Conservation (phyloP, 2,113 vertebrate species). For the Perca schrenkii region DNA sequence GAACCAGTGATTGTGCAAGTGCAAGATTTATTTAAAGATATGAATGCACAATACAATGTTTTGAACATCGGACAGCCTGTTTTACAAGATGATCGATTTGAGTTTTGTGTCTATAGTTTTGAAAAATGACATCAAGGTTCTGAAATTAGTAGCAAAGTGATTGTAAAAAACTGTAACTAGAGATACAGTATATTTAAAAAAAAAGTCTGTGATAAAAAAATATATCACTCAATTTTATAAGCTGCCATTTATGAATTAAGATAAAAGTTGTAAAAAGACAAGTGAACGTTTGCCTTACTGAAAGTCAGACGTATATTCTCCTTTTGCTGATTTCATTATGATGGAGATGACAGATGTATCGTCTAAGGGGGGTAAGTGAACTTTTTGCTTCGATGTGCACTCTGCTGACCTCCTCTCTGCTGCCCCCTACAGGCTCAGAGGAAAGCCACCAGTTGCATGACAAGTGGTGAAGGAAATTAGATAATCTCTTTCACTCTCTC, state of each 20-base stretch:
- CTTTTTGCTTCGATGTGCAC: conserved; percentile 19
- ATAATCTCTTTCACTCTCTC: conserved; percentile 74
- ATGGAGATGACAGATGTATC: conserved; percentile 8
- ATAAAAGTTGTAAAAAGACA: background rate
- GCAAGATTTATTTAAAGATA: too few relatives aligned
- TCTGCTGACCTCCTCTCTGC: conserved; percentile 50
- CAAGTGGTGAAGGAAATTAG: conserved; percentile 74
- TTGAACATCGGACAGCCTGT: too few relatives aligned
- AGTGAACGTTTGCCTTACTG: background rate
- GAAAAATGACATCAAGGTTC: too few relatives aligned
- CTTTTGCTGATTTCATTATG: background rate
- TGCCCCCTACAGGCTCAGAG: conserved; percentile 54
- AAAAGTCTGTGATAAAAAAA: background rate
- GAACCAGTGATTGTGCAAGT: too few relatives aligned
- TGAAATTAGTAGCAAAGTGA: too few relatives aligned
- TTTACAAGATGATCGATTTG: too few relatives aligned
- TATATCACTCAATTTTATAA: background rate
- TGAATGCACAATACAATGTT: too few relatives aligned
- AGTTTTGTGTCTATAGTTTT: too few relatives aligned
- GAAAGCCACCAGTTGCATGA: conserved; percentile 59
- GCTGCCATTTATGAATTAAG: too few relatives aligned
- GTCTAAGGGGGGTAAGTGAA: conserved; percentile 24
- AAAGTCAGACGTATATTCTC: background rate
- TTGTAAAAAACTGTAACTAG: background rate
- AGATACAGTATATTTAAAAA: background rate